Evolutionary conservation across 2,888 invertebrate species (phyloP), one percentile per base, ranked within the genome.

Genomic region (Drosophila birchii): DNA sequence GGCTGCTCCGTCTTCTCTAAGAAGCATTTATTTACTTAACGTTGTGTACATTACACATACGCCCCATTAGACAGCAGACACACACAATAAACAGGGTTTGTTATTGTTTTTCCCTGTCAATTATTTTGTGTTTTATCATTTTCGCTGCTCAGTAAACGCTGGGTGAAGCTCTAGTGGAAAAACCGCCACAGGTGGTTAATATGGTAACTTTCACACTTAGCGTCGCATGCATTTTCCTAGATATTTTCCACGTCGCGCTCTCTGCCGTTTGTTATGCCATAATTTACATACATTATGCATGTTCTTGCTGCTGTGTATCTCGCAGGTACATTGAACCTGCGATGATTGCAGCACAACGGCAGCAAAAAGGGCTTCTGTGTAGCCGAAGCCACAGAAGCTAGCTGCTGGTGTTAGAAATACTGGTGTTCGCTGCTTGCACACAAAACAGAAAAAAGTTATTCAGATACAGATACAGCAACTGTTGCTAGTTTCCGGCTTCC

Each of bases 401-500:
- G 51, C 51, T 53, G 51, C 16, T 36, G 51, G 51, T 53, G 34
- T 36, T 26, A 47, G 44, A 18, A 41, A 41, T 18, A 12, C 45
- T 55, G 74, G 23, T 41, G 44, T 34, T 47, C 18, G 54, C 39
- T 36, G 20, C 53, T 53, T 18, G 66, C 68, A 55, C 54, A 20
- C 29, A 68, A 75, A 56, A 58, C 70, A 77, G 20, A 44, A 77
- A 79, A 83, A 72, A 82, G 76, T 80, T 83, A 20, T 51, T 20
- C 34, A 36, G 51, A 20, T 75, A 78, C 54, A 68, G 44, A 58
- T 73, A 67, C 76, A 67, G 44, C 58, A 69, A 88, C 84, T 86
- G 89, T 83, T 83, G 81, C 86, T 81, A 88, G 87, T 81, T 90
- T 90, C 90, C 88, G 86, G 80, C 74, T 88, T 88, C 89, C 88